Conservation (phyloP, 2,888 invertebrate species). For the Resseliella maxima region DNA sequence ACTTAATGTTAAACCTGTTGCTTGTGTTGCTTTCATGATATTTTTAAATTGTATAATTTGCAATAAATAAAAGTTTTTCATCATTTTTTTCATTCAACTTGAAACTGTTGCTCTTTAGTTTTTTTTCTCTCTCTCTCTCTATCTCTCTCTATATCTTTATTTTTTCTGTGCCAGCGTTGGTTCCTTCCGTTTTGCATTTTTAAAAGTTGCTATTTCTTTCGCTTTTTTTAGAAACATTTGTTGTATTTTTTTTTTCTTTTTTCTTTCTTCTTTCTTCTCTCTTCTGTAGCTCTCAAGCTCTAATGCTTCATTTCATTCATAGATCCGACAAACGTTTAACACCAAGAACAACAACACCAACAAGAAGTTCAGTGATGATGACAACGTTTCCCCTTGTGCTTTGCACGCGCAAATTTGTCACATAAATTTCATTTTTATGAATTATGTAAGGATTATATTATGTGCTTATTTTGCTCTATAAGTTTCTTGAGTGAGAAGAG, state of each 20-base stretch:
- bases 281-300: neutral
- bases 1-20: conserved; percentile 26
- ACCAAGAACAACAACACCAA: neutral
- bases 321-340: neutral
- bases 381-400: conserved; percentile 1
- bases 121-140: too few species aligned
- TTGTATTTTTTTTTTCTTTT: neutral
- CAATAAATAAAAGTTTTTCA: conserved; percentile 15
- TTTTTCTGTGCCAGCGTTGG: neutral
- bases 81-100: neutral
- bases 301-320: neutral
- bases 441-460: conserved; percentile 53
- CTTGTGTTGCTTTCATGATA: neutral
- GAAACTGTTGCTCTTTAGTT: neutral
- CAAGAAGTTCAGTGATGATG: neutral
- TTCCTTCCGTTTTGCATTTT: neutral
- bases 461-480: conserved; percentile 38
- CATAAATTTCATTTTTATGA: conserved; percentile 41
- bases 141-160: too few species aligned
- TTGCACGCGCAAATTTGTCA: conserved; percentile 23
- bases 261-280: neutral
- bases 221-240: neutral
- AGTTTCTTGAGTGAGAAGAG: neutral
- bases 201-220: neutral
- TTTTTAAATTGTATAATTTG: conserved; percentile 6